Percentiles rank a stretch among this genome's conserved stretches.
Evolutionary conservation across 2,888 invertebrate species (phyloP).

Genomic region (Gortyna flavago): DNA sequence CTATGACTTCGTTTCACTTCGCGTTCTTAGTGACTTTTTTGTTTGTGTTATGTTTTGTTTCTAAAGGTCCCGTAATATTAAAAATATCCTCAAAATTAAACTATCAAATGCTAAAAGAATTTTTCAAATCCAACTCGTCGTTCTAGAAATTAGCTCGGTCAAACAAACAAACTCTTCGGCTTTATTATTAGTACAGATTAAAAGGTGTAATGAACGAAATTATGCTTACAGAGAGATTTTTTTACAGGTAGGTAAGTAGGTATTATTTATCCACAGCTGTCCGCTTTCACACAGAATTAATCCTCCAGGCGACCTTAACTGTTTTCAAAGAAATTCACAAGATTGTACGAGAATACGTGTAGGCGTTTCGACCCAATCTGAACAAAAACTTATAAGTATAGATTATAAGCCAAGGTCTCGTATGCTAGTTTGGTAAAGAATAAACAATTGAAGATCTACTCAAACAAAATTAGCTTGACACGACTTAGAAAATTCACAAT

Average conservation of each 20-base stretch:
- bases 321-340: conserved; percentile 16
- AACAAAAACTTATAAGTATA: background rate
- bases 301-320: conserved; percentile 10
- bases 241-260: too few relatives aligned
- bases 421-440: background rate
- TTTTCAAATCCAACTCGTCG: too few relatives aligned
- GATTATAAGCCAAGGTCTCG: background rate
- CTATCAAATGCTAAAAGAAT: too few relatives aligned
- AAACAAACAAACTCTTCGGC: too few relatives aligned
- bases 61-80: too few relatives aligned
- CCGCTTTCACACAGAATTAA: conserved; percentile 36
- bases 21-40: too few relatives aligned
- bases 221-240: background rate
- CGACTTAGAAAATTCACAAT: too few relatives aligned
- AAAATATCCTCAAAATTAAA: too few relatives aligned
- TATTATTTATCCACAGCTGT: conserved; percentile 24
- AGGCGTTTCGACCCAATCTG: background rate
- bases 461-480: background rate
- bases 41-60: too few relatives aligned
- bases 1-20: too few relatives aligned
- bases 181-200: background rate
- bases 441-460: background rate
- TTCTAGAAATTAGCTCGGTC: too few relatives aligned
- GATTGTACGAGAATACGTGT: conserved; percentile 2
- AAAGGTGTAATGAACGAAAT: background rate